phyloP scores from a whole-genome alignment of 2,113 vertebrate species.

The Plotosus lineatus region DNA sequence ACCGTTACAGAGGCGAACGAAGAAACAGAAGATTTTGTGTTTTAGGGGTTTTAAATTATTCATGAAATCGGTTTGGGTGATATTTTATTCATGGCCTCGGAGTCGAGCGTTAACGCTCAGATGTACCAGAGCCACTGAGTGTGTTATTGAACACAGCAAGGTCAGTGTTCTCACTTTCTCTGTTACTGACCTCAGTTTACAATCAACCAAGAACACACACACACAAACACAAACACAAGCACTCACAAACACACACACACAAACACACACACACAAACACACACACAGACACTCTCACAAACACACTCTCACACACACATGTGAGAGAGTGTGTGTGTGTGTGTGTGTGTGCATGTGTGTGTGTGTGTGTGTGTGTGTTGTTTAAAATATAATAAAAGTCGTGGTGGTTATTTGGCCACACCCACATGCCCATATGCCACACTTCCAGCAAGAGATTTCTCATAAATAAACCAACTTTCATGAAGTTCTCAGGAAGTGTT shows the following conservation, averaged over 20 bases:
- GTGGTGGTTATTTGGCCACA: not conserved
- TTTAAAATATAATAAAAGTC: not conserved
- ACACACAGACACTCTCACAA: too few relatives aligned
- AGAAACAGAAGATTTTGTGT: constrained; percentile 57
- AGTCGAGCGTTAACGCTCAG: constrained; percentile 64
- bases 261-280: too few relatives aligned
- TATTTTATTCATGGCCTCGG: constrained; percentile 78
- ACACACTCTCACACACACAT: too few relatives aligned
- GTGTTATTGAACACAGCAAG: constrained; percentile 45
- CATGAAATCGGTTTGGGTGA: constrained; percentile 69
- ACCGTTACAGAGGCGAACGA: constrained; percentile 61
- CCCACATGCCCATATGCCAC: too few relatives aligned
- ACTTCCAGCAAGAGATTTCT: not conserved
- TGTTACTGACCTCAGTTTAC: constrained; percentile 28
- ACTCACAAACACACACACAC: too few relatives aligned
- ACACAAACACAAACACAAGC: too few relatives aligned
- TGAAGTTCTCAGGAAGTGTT: not conserved
- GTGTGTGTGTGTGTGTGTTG: too few relatives aligned
- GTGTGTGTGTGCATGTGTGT: too few relatives aligned
- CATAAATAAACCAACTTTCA: not conserved
- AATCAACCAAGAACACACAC: constrained; percentile 7
- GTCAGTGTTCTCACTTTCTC: constrained; percentile 26
- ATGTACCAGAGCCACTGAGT: constrained; percentile 6
- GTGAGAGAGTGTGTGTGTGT: too few relatives aligned
- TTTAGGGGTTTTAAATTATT: constrained; percentile 73